These are phyloP conservation scores for Pygoscelis adeliae DNA, from an alignment of 2,113 vertebrate species.

Conservation along the genomic window DNA sequence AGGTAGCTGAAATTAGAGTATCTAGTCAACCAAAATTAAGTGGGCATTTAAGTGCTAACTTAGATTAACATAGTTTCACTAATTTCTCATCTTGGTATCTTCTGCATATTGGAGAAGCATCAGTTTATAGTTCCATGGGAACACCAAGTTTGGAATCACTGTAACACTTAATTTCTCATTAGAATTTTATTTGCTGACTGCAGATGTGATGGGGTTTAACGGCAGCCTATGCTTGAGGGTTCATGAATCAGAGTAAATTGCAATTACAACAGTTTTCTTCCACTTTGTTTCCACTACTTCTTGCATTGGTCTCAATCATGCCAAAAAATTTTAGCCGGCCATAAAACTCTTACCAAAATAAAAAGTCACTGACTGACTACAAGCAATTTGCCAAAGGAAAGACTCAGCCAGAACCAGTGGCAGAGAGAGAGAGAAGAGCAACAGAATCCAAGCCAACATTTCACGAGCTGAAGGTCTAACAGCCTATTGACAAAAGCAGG, in stretches of 20 bases:
- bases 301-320: neutral
- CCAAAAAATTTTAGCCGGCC: neutral
- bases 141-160: neutral
- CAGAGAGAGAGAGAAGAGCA: neutral
- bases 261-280: neutral
- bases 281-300: neutral
- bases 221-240: neutral
- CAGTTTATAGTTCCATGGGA: neutral
- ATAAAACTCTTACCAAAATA: neutral
- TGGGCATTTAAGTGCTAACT: neutral
- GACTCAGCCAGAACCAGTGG: neutral
- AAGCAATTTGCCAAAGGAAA: neutral
- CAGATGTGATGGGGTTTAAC: neutral
- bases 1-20: neutral
- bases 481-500: conserved; percentile 3
- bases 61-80: neutral
- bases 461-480: neutral
- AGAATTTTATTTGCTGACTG: conserved; percentile 15
- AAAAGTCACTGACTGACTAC: neutral
- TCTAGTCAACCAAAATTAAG: conserved; percentile 5
- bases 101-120: neutral
- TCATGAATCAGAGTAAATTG: neutral
- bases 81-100: neutral
- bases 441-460: neutral
- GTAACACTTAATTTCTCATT: conserved; percentile 31